Conservation (phyloP, 2,113 vertebrate species). For the Brienomyrus longianalis region DNA sequence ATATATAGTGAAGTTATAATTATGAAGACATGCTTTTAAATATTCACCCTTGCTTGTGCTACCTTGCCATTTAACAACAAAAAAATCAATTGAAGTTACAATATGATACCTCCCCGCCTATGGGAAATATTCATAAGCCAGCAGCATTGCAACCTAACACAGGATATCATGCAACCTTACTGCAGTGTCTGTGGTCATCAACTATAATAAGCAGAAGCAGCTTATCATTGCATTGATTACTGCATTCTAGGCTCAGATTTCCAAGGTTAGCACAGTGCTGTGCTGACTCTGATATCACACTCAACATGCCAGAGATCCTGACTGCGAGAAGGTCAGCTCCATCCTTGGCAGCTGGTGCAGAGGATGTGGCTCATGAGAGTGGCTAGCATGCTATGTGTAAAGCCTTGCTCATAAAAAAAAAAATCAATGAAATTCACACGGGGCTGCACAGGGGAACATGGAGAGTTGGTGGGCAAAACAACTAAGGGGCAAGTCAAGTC, state of each 20-base stretch:
- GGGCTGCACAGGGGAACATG: neutral
- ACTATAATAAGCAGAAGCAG: neutral
- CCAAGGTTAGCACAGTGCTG: neutral
- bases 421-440: neutral
- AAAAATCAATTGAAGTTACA: neutral
- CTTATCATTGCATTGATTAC: neutral
- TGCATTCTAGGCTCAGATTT: neutral
- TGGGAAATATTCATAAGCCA: neutral
- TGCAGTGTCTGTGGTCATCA: neutral
- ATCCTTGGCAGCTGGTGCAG: neutral
- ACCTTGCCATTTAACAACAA: neutral
- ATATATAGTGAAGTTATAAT: neutral
- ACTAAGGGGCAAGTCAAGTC: neutral
- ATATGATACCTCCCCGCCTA: neutral
- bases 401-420: neutral
- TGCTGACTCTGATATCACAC: neutral
- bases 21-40: neutral
- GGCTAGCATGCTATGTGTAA: neutral
- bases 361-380: neutral
- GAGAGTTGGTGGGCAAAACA: neutral
- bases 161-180: neutral
- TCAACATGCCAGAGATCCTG: neutral
- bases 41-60: neutral
- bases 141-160: neutral
- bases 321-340: neutral